A percentile compares a stretch with the other conserved stretches of the same genome.
Evolutionary conservation across 1,140 invertebrate genomes (phyloP).

Genomic region (Tribolium madens): DNA sequence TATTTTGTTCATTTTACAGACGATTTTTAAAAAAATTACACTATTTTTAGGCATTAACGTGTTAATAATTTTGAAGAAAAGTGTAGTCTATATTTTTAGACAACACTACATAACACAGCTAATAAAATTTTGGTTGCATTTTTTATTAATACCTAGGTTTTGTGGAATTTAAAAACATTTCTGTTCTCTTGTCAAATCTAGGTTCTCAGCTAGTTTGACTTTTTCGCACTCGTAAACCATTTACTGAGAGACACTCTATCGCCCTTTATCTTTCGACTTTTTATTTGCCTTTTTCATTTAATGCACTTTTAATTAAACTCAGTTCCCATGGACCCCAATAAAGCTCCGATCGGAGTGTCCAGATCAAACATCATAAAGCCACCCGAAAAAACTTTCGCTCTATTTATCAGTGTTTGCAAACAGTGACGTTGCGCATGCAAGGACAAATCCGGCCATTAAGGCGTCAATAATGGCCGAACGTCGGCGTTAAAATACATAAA

Average conservation of each 20-base stretch:
- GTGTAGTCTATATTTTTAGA: no score
- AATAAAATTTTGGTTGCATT: no score
- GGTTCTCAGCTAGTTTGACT: no score
- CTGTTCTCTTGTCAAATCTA: no score
- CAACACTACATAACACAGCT: no score
- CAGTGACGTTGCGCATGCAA: slow-evolving; percentile 62
- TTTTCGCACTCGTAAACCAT: not conserved
- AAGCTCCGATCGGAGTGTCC: slow-evolving; percentile 42
- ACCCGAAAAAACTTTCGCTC: slow-evolving; percentile 55
- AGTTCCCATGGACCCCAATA: slow-evolving; percentile 34
- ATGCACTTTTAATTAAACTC: slow-evolving; percentile 55
- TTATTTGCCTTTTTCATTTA: slow-evolving; percentile 22
- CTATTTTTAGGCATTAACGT: no score
- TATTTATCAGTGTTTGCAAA: slow-evolving; percentile 66
- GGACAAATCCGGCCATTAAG: slow-evolving; percentile 65
- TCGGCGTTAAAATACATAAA: slow-evolving; percentile 65
- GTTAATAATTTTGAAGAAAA: no score
- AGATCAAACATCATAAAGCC: slow-evolving; percentile 57
- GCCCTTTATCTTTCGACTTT: not conserved
- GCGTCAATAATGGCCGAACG: slow-evolving; percentile 64
- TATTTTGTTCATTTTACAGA: no score
- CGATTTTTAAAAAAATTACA: no score
- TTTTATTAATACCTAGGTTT: no score
- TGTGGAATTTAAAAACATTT: no score
- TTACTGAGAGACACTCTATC: not conserved